A percentile compares a stretch with the other conserved stretches of the same genome.
Evolutionary conservation across 2,888 invertebrate genomes (phyloP).

Genomic region (Eupelmus urozonus): DNA sequence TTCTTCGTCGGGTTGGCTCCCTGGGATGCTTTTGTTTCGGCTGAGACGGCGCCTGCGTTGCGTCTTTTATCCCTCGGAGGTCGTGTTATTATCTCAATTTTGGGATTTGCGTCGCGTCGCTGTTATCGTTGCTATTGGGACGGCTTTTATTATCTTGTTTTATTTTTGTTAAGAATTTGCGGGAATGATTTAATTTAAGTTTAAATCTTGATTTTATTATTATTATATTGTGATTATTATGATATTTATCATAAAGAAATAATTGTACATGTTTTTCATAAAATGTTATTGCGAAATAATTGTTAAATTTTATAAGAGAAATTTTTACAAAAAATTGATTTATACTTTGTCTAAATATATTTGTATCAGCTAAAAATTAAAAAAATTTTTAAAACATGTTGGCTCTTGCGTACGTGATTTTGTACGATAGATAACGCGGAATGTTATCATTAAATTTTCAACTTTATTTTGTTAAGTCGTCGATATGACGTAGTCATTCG

Average conservation of each 20-base stretch:
- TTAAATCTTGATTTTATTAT: no score
- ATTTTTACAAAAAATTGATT: background rate
- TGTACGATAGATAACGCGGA: slow-evolving; percentile 3
- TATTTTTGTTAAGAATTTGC: no score
- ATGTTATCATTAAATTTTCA: slow-evolving; percentile 30
- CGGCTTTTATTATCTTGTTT: background rate
- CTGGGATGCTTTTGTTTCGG: background rate
- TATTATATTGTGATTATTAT: no score
- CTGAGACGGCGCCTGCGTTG: background rate
- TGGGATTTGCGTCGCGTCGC: no score
- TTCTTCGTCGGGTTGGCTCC: background rate
- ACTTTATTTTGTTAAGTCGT: slow-evolving; percentile 14
- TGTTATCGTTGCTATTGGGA: no score
- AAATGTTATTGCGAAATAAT: no score
- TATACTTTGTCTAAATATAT: no score
- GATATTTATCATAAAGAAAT: no score
- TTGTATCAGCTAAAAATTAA: background rate
- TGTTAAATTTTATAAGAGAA: no score
- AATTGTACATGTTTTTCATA: no score
- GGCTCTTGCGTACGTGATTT: background rate
- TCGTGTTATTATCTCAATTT: no score
- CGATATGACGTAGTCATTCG: slow-evolving; percentile 27
- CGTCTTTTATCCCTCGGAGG: background rate
- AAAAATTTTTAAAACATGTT: background rate
- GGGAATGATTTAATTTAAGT: no score